Evolutionary conservation across 2,113 vertebrate species (phyloP).

Genomic region (Rhinopomastus cyanomelas): DNA sequence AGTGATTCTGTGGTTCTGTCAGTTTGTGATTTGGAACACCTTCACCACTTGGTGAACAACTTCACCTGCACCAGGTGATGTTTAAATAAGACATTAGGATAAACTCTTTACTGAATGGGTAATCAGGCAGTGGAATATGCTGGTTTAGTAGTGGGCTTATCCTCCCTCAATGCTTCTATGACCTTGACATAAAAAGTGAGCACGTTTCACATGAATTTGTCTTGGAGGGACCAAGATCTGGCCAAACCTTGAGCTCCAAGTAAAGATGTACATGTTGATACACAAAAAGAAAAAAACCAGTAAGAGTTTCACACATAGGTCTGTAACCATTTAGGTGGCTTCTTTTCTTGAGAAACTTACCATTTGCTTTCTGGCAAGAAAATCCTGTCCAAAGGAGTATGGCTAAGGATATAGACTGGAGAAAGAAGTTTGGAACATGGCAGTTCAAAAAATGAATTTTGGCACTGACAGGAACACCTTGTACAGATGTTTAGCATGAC

Average conservation of each 20-base stretch:
- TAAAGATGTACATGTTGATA: neutral
- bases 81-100: no score
- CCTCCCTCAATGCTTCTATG: no score
- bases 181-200: neutral
- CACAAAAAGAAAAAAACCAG: neutral
- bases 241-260: neutral
- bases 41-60: no score
- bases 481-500: neutral
- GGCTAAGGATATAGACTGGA: neutral
- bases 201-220: neutral
- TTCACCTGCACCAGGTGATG: no score
- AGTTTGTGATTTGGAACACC: no score
- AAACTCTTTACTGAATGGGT: no score
- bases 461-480: neutral
- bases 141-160: no score
- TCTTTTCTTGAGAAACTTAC: neutral
- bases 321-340: fast-evolving
- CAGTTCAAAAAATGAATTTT: neutral
- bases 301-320: fast-evolving
- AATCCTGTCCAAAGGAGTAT: neutral
- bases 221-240: neutral
- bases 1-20: neutral
- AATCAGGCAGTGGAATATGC: no score
- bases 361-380: neutral
- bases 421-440: neutral